A percentile compares a stretch with the other conserved stretches of the same genome.
These are phyloP conservation scores for Sepiola atlantica DNA, from an alignment of 2,888 invertebrate genomes.

Conservation along the genomic window DNA sequence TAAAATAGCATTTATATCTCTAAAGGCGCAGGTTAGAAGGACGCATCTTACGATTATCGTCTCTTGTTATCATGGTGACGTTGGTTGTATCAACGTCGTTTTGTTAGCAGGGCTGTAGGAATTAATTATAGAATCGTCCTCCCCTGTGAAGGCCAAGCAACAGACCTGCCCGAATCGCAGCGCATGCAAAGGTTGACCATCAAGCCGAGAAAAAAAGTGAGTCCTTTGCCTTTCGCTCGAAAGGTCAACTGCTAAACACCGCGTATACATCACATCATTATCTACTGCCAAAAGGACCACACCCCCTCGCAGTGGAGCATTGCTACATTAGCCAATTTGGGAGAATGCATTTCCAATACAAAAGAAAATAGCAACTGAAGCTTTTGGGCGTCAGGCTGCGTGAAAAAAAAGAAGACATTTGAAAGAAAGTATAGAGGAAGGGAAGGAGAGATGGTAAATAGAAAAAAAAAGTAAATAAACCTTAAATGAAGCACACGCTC, in stretches of 20 bases:
- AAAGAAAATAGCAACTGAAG: neutral
- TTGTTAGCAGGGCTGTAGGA: no score
- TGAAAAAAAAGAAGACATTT: neutral
- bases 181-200: no score
- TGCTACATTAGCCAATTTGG: neutral
- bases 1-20: no score
- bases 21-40: no score
- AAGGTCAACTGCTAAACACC: neutral
- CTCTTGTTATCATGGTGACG: no score
- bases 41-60: no score
- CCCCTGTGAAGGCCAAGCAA: no score
- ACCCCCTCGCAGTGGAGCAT: neutral
- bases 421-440: neutral
- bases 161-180: no score
- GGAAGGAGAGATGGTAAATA: no score
- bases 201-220: neutral
- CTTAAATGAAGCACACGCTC: neutral
- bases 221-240: neutral
- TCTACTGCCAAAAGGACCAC: neutral
- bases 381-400: neutral
- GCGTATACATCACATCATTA: neutral
- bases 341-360: neutral
- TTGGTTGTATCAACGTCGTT: no score
- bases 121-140: no score
- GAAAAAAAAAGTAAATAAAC: neutral